Conservation (phyloP, 2,797 vertebrate species). For the Girardinus metallicus region DNA sequence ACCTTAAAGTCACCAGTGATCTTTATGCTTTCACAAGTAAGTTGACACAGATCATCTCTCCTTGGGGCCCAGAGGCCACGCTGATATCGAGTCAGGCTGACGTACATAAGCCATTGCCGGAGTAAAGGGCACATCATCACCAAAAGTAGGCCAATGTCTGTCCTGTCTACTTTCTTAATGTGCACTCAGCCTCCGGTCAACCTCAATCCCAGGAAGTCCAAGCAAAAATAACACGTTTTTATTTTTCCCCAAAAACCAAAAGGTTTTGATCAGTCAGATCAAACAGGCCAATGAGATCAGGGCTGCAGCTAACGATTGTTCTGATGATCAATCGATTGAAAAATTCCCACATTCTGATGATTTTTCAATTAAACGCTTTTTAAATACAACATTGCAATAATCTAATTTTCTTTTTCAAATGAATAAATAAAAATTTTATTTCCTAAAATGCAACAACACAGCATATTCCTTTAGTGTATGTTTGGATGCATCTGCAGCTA, state of each 20-base stretch:
- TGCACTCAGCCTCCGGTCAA: conserved; percentile 35
- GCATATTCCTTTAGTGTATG: too few relatives aligned
- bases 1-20: conserved; percentile 9
- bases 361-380: too few relatives aligned
- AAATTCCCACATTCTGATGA: too few relatives aligned
- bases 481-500: too few relatives aligned
- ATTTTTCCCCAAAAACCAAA: conserved; percentile 2
- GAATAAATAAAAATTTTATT: too few relatives aligned
- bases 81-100: conserved; percentile 30
- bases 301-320: too few relatives aligned
- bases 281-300: too few relatives aligned
- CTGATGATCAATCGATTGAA: too few relatives aligned
- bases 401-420: too few relatives aligned
- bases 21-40: conserved; percentile 13
- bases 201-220: conserved; percentile 30
- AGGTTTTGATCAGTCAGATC: background rate
- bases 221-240: conserved; percentile 11
- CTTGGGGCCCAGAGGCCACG: conserved; percentile 22
- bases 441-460: too few relatives aligned
- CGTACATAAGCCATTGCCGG: conserved; percentile 17
- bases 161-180: conserved; percentile 40
- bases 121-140: conserved; percentile 59
- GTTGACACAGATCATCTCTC: conserved; percentile 29
- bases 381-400: too few relatives aligned
- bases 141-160: conserved; percentile 52